Evolutionary conservation across 2,113 vertebrate genomes (phyloP).

Genomic region (Silurus asotus): DNA sequence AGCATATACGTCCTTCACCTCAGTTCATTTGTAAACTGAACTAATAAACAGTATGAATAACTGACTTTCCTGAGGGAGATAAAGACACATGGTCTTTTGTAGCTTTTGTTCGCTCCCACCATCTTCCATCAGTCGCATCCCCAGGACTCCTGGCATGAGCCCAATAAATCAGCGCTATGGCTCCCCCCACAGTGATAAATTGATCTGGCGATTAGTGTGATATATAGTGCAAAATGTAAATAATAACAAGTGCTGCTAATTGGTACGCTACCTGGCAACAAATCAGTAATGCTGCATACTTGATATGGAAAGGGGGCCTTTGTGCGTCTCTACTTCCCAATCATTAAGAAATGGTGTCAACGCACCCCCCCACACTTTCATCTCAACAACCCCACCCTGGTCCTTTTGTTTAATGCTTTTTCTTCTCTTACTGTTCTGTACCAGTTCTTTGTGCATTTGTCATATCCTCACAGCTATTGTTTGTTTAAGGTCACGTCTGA

Average conservation of each 20-base stretch:
- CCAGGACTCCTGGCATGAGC: slow-evolving; percentile 80
- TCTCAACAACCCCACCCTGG: background rate
- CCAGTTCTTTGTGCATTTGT: slow-evolving; percentile 51
- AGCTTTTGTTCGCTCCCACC: slow-evolving; percentile 51
- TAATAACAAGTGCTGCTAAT: slow-evolving; percentile 86
- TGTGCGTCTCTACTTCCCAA: slow-evolving; percentile 53
- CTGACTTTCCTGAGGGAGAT: slow-evolving; percentile 27
- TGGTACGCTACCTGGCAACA: slow-evolving; percentile 82
- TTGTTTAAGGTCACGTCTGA: slow-evolving; percentile 48
- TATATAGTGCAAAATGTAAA: slow-evolving; percentile 92
- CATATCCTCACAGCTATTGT: slow-evolving; percentile 44
- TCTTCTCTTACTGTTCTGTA: slow-evolving; percentile 46
- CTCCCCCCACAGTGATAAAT: slow-evolving; percentile 86
- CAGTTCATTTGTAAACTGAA: slow-evolving; percentile 21
- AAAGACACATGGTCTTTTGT: slow-evolving; percentile 31
- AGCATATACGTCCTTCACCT: background rate
- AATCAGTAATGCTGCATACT: slow-evolving; percentile 71
- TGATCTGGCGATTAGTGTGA: slow-evolving; percentile 85
- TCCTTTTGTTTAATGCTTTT: slow-evolving; percentile 38
- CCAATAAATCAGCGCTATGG: slow-evolving; percentile 90
- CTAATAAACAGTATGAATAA: slow-evolving; percentile 28
- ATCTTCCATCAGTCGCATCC: slow-evolving; percentile 81
- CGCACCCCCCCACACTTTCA: background rate
- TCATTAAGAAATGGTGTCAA: slow-evolving; percentile 53
- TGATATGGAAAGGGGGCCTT: slow-evolving; percentile 25